Conservation (phyloP, 2,888 invertebrate genomes). For the Pogonocherus hispidulus region DNA sequence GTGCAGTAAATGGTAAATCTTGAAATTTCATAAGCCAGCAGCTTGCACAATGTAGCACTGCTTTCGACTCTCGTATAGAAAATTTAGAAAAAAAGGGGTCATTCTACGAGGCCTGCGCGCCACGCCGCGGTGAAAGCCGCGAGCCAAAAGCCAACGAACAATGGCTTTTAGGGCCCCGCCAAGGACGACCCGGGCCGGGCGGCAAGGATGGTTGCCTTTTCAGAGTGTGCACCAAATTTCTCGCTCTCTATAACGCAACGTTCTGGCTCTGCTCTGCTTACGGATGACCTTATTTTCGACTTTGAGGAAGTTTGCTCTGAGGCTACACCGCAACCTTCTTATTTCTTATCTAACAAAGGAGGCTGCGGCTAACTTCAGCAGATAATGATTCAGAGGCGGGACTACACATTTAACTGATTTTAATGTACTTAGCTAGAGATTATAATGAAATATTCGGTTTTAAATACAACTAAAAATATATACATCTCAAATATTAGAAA, state of each 20-base stretch:
- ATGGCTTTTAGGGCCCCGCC: constrained; percentile 27
- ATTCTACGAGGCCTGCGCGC: constrained; percentile 9
- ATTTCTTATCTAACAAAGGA: no score
- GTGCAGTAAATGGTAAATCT: no score
- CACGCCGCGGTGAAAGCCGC: constrained; percentile 13
- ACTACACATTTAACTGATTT: no score
- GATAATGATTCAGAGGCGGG: no score
- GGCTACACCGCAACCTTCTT: no score
- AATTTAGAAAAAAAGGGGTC: constrained; percentile 27
- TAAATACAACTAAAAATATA: no score
- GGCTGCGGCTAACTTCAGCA: no score
- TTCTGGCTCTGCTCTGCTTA: not conserved
- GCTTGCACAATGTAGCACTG: constrained; percentile 5
- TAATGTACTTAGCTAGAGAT: no score
- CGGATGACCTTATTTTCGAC: constrained; percentile 15
- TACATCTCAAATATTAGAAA: no score
- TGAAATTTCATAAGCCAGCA: not conserved
- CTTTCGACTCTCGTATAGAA: constrained; percentile 18
- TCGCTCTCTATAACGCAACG: constrained; percentile 6
- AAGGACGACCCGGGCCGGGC: constrained; percentile 19
- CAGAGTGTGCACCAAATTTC: constrained; percentile 9
- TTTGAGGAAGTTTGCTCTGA: not conserved
- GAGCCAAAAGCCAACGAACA: constrained; percentile 8
- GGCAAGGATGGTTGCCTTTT: constrained; percentile 30
- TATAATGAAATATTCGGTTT: no score